These are phyloP conservation scores for Galerucella calmariensis DNA, from an alignment of 2,888 invertebrate genomes.

Conservation along the genomic window DNA sequence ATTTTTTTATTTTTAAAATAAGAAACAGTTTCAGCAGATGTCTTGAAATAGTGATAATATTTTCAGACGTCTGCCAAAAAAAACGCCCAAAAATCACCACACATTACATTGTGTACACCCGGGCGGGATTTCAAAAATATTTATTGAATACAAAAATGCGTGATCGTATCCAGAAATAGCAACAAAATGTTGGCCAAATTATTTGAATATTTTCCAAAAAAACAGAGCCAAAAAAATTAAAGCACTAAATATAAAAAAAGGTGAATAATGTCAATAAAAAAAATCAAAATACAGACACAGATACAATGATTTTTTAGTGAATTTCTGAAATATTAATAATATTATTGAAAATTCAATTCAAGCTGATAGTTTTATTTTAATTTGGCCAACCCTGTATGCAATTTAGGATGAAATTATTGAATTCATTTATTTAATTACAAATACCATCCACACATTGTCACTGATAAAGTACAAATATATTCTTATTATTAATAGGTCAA, in stretches of 20 bases:
- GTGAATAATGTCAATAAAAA: neutral
- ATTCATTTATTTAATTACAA: neutral
- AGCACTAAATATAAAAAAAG: neutral
- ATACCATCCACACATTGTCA: constrained; percentile 43
- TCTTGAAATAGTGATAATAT: no score
- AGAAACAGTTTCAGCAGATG: no score
- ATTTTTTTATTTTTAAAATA: constrained; percentile 6
- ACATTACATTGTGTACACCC: neutral
- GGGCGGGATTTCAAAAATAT: neutral
- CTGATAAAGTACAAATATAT: constrained; percentile 48
- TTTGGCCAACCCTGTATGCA: neutral
- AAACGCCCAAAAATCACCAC: neutral
- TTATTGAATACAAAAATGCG: neutral
- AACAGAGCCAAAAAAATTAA: neutral
- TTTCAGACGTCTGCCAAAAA: neutral
- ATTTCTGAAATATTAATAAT: no score
- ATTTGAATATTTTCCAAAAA: neutral
- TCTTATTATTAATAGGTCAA: constrained; percentile 25
- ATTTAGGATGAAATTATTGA: neutral
- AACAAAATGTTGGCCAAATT: neutral
- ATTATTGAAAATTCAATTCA: no score
- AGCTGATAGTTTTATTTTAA: neutral
- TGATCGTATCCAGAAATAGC: neutral
- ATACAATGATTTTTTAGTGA: no score
- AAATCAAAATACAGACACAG: neutral